phyloP scores from a whole-genome alignment of 2,113 vertebrate genomes.

The Gallinago jamesoni region DNA sequence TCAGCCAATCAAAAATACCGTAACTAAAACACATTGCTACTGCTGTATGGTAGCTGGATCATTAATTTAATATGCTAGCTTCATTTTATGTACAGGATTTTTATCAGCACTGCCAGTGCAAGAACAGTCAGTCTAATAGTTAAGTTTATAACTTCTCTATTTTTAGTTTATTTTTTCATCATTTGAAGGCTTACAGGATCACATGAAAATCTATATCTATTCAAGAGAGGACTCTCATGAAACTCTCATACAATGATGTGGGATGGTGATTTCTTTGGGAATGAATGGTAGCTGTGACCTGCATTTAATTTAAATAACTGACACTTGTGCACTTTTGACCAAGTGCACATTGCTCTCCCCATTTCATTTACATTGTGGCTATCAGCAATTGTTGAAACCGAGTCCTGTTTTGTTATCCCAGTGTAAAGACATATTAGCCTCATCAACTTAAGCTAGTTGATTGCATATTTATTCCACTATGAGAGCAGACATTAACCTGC shows the following conservation, averaged over 20 bases:
- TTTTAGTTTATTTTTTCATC: not conserved
- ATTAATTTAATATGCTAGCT: constrained; percentile 1
- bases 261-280: not conserved
- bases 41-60: not conserved
- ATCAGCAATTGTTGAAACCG: not conserved
- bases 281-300: not conserved
- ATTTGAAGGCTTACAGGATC: not conserved
- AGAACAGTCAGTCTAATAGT: not conserved
- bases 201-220: not conserved
- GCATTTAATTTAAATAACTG: not conserved
- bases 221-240: not conserved
- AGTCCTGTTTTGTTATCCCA: not conserved
- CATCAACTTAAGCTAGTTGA: not conserved
- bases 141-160: not conserved
- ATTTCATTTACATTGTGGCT: not conserved
- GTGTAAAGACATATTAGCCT: not conserved
- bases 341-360: not conserved
- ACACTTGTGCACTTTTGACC: not conserved
- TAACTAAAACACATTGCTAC: not conserved
- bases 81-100: not conserved
- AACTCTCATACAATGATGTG: not conserved
- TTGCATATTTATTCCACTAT: not conserved
- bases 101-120: not conserved
- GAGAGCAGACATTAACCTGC: not conserved
- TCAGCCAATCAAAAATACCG: not conserved